Conservation (phyloP, 2,797 vertebrate species). For the Acrocephalus scirpaceus region DNA sequence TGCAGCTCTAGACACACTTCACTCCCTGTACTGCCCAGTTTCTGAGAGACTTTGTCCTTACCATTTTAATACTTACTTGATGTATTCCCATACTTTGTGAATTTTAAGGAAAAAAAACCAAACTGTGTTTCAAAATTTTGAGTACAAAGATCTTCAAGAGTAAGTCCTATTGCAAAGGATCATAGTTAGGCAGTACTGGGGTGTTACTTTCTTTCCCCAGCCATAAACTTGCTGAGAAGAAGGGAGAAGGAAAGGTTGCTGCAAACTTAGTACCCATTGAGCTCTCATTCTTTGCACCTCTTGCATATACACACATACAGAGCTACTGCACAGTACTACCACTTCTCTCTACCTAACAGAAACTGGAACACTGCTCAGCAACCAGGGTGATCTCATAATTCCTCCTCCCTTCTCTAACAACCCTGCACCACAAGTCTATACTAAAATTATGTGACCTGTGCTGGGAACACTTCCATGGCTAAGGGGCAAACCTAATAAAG, state of each 20-base stretch:
- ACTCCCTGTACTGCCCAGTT: not conserved
- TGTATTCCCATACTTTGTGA: not conserved
- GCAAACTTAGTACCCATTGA: accelerated
- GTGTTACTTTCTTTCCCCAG: not conserved
- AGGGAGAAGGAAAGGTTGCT: not conserved
- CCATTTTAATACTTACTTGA: not conserved
- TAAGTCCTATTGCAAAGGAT: not conserved
- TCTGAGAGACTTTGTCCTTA: not conserved
- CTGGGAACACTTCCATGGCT: not conserved
- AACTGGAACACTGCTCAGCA: not conserved
- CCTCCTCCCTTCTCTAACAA: not conserved
- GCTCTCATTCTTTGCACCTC: not conserved
- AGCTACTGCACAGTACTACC: not conserved
- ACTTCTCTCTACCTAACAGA: not conserved
- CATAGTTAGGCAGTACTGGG: not conserved
- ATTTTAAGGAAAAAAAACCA: not conserved
- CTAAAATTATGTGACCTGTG: accelerated
- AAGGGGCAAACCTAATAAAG: not conserved
- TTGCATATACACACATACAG: not conserved
- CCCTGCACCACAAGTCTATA: not conserved
- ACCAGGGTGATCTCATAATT: not conserved
- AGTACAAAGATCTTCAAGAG: not conserved
- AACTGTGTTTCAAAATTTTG: not conserved
- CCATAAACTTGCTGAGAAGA: not conserved
- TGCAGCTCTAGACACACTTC: not conserved